Conservation (phyloP, 2,888 invertebrate genomes). For the Drosophila prostipennis region DNA sequence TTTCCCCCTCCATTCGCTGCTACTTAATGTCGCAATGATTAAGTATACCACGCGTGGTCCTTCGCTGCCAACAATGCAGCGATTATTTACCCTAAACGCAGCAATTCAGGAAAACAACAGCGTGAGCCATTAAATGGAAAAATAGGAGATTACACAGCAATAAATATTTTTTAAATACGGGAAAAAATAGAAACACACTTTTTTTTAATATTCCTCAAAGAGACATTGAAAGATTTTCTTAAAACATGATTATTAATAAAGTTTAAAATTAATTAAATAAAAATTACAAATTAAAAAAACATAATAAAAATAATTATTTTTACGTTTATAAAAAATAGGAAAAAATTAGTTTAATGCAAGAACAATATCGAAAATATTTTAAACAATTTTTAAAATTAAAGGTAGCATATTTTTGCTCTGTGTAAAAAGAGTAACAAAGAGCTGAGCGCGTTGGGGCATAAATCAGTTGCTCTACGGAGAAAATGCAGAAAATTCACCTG, state of each 20-base stretch:
- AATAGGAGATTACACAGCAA: slow-evolving; percentile 7
- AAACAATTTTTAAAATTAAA: background rate
- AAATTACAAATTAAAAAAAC: too few relatives aligned
- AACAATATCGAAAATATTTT: background rate
- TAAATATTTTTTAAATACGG: too few relatives aligned
- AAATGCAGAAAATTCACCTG: slow-evolving; percentile 37
- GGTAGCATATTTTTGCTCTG: background rate
- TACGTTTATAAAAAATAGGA: too few relatives aligned
- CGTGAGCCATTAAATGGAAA: slow-evolving; percentile 31
- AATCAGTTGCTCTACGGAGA: slow-evolving; percentile 56
- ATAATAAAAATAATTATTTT: too few relatives aligned
- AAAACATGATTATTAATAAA: too few relatives aligned
- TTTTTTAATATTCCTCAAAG: too few relatives aligned
- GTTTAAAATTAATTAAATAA: too few relatives aligned
- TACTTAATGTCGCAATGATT: slow-evolving; percentile 71
- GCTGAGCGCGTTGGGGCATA: slow-evolving; percentile 47
- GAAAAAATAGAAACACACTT: too few relatives aligned
- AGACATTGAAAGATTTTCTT: too few relatives aligned
- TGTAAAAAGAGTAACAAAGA: slow-evolving; percentile 18
- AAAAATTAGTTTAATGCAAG: too few relatives aligned
- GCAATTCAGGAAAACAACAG: slow-evolving; percentile 50
- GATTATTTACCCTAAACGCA: slow-evolving; percentile 65
- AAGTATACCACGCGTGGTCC: slow-evolving; percentile 62
- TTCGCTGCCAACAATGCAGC: slow-evolving; percentile 54
- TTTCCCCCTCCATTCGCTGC: slow-evolving; percentile 25